Base-by-base conservation (phyloP, 1,140 invertebrate genomes). In the Lordiphosa stackelbergi region DNA sequence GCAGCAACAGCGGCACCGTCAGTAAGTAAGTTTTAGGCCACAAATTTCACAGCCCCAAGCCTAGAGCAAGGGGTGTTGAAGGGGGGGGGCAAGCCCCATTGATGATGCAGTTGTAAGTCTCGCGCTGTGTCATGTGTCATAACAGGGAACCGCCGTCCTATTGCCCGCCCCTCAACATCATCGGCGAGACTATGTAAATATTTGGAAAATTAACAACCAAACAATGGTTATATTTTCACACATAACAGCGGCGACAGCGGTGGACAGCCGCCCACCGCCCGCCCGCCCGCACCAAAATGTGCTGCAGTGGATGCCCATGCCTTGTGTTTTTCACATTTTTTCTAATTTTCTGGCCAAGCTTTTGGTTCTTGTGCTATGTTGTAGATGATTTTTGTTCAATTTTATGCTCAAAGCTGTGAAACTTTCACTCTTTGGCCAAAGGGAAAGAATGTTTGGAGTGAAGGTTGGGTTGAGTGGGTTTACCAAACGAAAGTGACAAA, bases 151-250 rank as follows among this genome's bases (percentile, higher is more conserved):
- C 45, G 6, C 22, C 45, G 9, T 28, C 43, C 19, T 38, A 13
- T 38, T 6, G 22, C 22, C 19, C 19, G 19, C 19, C 19, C 19
- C 16, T 16, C 2, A 19, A 19, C 19, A 3, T 7, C 13, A 46
- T 46, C 43, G 43, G 31, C 19, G 43, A 36, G 63, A 45, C 40
- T 53, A 51, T 60, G 66, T 56, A 65, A 69, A 65, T 69, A 69
- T 69, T 69, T 69, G 35, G 62, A 69, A 65, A 69, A 65, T 69
- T 69, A 69, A 66, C 66, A 69, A 53, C 66, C 66, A 56, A 60
- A 66, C 66, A 66, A 69, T 69, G 66, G 66, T 69, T 69, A 69
- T 65, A 69, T 69, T 69, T 69, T 69, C 66, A 69, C 66, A 65
- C 66, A 57, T 66, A 68, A 52, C 53, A 53, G 22, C 53, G 34